Base-by-base conservation (phyloP, 1,140 invertebrate species). In the Archegozetes longisetosus region DNA sequence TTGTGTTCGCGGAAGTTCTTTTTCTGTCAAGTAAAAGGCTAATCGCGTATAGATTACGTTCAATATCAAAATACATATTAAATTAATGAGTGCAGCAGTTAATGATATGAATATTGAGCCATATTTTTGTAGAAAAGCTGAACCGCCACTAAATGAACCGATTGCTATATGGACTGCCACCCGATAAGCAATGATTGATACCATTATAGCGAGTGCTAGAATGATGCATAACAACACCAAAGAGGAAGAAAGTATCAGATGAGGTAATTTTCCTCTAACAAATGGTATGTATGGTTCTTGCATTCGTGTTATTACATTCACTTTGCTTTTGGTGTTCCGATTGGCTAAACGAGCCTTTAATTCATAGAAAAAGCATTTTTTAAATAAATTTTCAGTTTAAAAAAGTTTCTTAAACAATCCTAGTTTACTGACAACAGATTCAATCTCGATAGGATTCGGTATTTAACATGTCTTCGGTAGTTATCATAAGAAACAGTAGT, bases 151-250 rank as follows among this genome's bases (percentile, higher is more conserved):
- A 22, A 26, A 13, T n/a, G 50, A 20, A 20, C 14, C 17, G 3
- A 63, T 12, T 9, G 54, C 53, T 20, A 61, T 53, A 26, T 40
- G 32, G 29, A 55, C 27, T 3, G 88, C 85, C 80, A 96, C 90
- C 49, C 92, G 78, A 72, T 95, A 95, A 0, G 94, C 73, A 64
- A 95, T 88, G 26, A 95, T 88, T 14, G 83, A 90, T 60, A 94
- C 74, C 14, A 96, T 87, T 0, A 87, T 82, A 13, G 83, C 86
- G 54, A 95, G 73, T 1, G 89, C 90, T 66, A 94, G 70, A 23
- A 73, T 70, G 40, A 85, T 79, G 82, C 84, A 66, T 60, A 72
- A 71, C 50, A 61, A 27, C 26, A 92, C 84, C 62, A 88, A 77
- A 0, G 86, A 89, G 68, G 87, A 83, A 67, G 85, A 88, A 62